Evolutionary conservation across 2,113 vertebrate genomes (phyloP), one percentile per base, ranked within the genome.

Genomic region (Aegithalos caudatus): DNA sequence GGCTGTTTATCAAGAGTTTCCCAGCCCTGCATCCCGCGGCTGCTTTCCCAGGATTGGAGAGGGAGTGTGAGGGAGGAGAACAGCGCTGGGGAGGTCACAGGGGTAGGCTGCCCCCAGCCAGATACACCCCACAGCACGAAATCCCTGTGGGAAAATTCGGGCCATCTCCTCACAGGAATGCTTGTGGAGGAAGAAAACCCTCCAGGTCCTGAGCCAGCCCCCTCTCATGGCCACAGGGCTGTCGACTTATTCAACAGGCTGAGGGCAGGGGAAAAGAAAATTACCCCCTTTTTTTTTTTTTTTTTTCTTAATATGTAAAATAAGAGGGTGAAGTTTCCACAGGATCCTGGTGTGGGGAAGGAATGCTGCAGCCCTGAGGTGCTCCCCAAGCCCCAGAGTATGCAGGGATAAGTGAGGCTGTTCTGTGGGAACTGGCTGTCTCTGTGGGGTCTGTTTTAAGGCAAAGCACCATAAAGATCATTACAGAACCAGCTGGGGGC

Each of bases 21-120:
- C 35, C 3, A 2, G 33, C 66, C 72, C 53, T 54, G 62, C 62
- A 86, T 90, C 71, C 71, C 0, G 0, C 0, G 1, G 62, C 71
- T 88, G 54, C 56, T 88, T 77, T 94, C 58, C 62, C 1, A 9
- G 81, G 66, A 72, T 28, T 82, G 60, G 76, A 27, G 48, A 77
- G 67, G 27, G 44, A 3, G 3, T 53, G 66, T 45, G 51, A 73
- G 45, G 54, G 51, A 73, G 45, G 54, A 86, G 58, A 56, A 28
- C 33, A 45, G 64, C 1, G 0, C 22, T 38, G 50, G 14, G 35
- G 31, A 79, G 31, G 40, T 7, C 0, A 0, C 40, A 74, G 37
- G 48, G 21, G 2, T 44, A 35, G 10, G 44, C 66, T 93, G 58
- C 14, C 12, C 67, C 35, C 73, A 64, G 42, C 18, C 62, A 42